Base-by-base conservation (phyloP, 30 jellyfish, hydroid and myxozoan genomes). In the Haliclystus octoradiatus region DNA sequence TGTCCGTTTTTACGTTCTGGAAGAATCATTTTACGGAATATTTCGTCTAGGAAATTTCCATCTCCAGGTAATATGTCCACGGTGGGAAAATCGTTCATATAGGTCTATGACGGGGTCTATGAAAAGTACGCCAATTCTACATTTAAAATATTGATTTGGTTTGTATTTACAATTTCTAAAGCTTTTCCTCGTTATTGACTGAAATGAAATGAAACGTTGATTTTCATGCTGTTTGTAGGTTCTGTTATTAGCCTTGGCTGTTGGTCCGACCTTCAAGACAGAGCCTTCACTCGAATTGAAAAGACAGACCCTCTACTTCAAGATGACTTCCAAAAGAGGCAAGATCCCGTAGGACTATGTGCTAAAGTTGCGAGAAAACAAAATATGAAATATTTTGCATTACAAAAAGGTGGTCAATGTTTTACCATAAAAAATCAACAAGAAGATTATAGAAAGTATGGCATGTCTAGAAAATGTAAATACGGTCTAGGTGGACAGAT, bases 401-500 rank as follows among this genome's bases (percentile, higher is more conserved):
- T 89, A 33, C 98, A 89, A 63, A 89, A 89, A 57, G 94, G 98
- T 2, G 98, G 98, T 15, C 98, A 89, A 52, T 89, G 98, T 60
- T 89, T 89, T 69, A 75, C 80, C 60, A 81, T 82, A 49, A 89
- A 89, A 74, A 73, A 72, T 3, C 57, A 69, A 28, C 52, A 78
- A 3, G 90, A 65, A 2, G 76, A 60, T 4, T 89, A 68, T 62
- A 62, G 47, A 62, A 66, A 79, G 46, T 89, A 89, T 61, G 93
- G 93, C 19, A 94, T 94, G 31, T 89, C 98, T 1, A 66, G 98
- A 33, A 89, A 89, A 70, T 89, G 98, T 52, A 81, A 72, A 64
- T 89, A 89, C 73, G 98, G 98, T 35, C 83, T 89, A 9, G 98
- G 98, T 3, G 98, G 98, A 13, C 98, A 82, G 51, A 89, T 89